These are phyloP conservation scores for Phoenoteleia sp. DNA, from an alignment of 2,888 invertebrate species.

Conservation along the genomic window DNA sequence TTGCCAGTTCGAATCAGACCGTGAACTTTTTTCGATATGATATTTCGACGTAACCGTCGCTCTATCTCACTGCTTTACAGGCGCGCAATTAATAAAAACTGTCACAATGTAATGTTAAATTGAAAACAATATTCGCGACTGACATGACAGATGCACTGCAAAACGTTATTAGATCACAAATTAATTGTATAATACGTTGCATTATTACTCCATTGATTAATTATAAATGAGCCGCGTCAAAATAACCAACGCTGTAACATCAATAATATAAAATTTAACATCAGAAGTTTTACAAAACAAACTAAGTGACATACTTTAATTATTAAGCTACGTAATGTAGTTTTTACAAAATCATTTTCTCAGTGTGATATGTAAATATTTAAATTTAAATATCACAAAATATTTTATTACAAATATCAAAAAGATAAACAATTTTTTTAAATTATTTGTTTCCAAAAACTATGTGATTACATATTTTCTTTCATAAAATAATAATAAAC, in stretches of 20 bases:
- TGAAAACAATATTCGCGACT: slow-evolving; percentile 20
- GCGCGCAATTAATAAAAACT: slow-evolving; percentile 45
- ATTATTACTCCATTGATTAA: slow-evolving; percentile 44
- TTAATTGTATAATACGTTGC: slow-evolving; percentile 38
- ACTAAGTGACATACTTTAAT: too few species aligned
- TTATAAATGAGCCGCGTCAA: slow-evolving; percentile 27
- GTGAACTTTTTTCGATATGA: slow-evolving; percentile 28
- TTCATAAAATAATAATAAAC: too few species aligned
- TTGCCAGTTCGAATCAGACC: slow-evolving; percentile 46
- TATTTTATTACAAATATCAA: too few species aligned
- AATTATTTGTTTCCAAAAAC: too few species aligned
- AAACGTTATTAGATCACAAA: slow-evolving; percentile 49
- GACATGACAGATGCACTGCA: slow-evolving; percentile 23
- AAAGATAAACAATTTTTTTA: too few species aligned
- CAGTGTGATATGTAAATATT: too few species aligned
- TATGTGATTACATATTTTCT: too few species aligned
- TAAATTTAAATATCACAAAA: too few species aligned
- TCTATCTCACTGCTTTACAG: not conserved
- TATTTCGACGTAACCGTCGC: slow-evolving; percentile 21
- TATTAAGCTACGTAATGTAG: too few species aligned
- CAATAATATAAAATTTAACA: slow-evolving; percentile 51
- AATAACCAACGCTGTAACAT: slow-evolving; percentile 18
- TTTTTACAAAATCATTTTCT: too few species aligned
- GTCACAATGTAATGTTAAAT: slow-evolving; percentile 36
- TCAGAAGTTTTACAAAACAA: too few species aligned